Percentiles rank a stretch among this genome's conserved stretches.
Conservation (phyloP, 2,888 invertebrate species). For the Acanthoscelides obtectus region DNA sequence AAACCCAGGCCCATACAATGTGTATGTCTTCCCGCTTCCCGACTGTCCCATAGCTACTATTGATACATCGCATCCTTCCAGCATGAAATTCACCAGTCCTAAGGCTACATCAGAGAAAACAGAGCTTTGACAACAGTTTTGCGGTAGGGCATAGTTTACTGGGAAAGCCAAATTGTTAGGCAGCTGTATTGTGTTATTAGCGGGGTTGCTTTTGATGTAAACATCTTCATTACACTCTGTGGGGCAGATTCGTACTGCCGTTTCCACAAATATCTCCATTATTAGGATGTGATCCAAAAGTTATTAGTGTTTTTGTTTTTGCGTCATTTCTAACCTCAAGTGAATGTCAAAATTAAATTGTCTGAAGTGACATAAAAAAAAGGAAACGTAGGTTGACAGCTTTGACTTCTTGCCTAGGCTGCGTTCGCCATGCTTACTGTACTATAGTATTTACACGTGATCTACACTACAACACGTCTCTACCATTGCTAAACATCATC, state of each 20-base stretch:
- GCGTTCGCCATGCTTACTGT: too few species aligned
- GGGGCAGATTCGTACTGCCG: slow-evolving; percentile 63
- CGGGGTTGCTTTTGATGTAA: slow-evolving; percentile 52
- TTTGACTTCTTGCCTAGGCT: too few species aligned
- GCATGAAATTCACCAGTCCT: slow-evolving; percentile 61
- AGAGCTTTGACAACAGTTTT: slow-evolving; percentile 59
- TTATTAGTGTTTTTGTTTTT: neutral
- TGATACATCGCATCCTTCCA: slow-evolving; percentile 74
- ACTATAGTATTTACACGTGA: too few species aligned
- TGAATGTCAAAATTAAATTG: too few species aligned
- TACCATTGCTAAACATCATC: too few species aligned
- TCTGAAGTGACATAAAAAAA: too few species aligned
- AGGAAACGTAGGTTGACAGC: too few species aligned
- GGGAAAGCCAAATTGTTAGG: slow-evolving; percentile 58
- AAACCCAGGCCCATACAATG: slow-evolving; percentile 65
- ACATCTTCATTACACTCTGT: slow-evolving; percentile 51
- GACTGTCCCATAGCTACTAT: slow-evolving; percentile 64
- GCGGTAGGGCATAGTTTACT: slow-evolving; percentile 54
- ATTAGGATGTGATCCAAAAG: neutral
- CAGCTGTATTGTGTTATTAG: slow-evolving; percentile 56
- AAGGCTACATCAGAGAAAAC: slow-evolving; percentile 61
- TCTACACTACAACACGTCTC: too few species aligned
- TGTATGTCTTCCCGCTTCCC: slow-evolving; percentile 67
- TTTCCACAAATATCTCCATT: slow-evolving; percentile 72
- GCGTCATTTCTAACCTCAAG: too few species aligned